Base-by-base conservation (phyloP, 2,888 invertebrate species). In the Drosophila algonquin region DNA sequence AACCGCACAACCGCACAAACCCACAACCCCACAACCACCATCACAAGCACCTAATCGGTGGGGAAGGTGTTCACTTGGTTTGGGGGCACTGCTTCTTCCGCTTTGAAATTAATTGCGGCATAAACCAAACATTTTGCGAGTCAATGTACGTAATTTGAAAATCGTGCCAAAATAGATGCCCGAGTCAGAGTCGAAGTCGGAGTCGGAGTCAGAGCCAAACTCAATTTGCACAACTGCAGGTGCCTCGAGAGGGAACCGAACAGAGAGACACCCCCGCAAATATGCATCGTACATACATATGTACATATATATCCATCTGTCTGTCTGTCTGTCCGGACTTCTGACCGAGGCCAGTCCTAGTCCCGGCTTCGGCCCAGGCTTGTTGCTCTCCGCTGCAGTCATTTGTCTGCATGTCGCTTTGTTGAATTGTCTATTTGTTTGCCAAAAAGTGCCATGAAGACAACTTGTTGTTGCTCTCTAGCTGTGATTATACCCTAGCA, bases 121-220 rank as follows among this genome's bases (percentile, higher is more conserved):
- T 86, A 86, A 86, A 83, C 72, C 81, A 86, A 84, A 86, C 88
- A 86, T 83, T 86, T 86, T 86, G 88, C 79, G 75, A 86, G 85
- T 86, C 85, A 86, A 86, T 86, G 85, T 83, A 86, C 85, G 88
- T 86, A 86, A 86, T 86, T 86, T 83, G 86, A 86, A 86, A 86
- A 86, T 86, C 85, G 85, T 86, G 85, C 85, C 85, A 86, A 86
- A 84, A 86, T 86, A 83, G 83, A 78, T 87, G 72, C 64, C 64
- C 55, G 32, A 52, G 78, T 80, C 76, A 76, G 47, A 79, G 82
- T 64, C 82, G 79, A 77, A 79, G 79, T 76, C 68, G 51, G 5
- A 58, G 79, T 80, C 74, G 75, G 47, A 79, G 79, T 79, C 74
- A 57, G 50, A 50, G 58, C 40, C 63, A 65, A 55, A 58, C 65